These are phyloP conservation scores for Tortricodes alternella DNA, from an alignment of 2,888 invertebrate genomes.

Conservation along the genomic window DNA sequence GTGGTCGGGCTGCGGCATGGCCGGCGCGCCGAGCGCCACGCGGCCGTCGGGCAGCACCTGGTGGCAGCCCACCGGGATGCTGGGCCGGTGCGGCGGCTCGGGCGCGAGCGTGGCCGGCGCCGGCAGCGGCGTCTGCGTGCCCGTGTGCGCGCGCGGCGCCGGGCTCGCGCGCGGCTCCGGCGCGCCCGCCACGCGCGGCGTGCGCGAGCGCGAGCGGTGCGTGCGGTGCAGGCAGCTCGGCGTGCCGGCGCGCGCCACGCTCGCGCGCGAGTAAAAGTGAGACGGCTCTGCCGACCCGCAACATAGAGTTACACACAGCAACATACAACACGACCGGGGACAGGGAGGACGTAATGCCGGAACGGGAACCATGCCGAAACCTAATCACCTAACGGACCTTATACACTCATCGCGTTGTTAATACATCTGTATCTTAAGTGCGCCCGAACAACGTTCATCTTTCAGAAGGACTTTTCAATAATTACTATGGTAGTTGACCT, in stretches of 20 bases:
- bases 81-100: conserved; percentile 70
- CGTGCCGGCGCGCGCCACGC: conserved; percentile 88
- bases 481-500: neutral
- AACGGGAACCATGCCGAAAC: conserved; percentile 14
- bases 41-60: conserved; percentile 76
- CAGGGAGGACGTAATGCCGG: conserved; percentile 10
- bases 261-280: conserved; percentile 89
- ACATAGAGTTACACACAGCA: conserved; percentile 50
- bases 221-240: conserved; percentile 83
- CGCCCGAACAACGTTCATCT: neutral
- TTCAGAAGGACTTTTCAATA: neutral
- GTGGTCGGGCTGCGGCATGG: conserved; percentile 48
- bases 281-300: conserved; percentile 76
- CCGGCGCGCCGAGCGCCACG: conserved; percentile 71
- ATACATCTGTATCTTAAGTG: neutral
- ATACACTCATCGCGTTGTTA: neutral
- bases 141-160: conserved; percentile 66
- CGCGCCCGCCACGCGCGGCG: conserved; percentile 68
- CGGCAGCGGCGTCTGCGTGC: conserved; percentile 59
- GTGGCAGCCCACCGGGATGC: conserved; percentile 82
- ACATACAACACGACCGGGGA: conserved; percentile 9
- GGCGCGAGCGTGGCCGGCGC: conserved; percentile 55
- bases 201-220: conserved; percentile 72
- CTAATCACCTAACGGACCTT: neutral
- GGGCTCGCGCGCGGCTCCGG: conserved; percentile 56